phyloP scores from a whole-genome alignment of 2,888 invertebrate species.

The Phaedon cochleariae region DNA sequence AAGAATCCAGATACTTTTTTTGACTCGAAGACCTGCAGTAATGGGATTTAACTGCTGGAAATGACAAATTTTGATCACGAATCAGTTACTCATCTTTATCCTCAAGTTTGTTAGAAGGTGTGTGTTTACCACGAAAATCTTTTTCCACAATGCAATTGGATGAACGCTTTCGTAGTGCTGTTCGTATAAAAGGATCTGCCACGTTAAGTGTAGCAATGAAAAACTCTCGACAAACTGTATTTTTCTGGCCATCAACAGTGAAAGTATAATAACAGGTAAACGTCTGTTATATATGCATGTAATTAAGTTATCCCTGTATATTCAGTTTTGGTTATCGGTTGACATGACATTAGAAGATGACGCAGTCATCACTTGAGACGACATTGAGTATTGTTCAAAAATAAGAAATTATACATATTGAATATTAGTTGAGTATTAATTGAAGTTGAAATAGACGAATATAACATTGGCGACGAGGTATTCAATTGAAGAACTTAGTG shows the following conservation, averaged over 20 bases:
- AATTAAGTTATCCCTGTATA: too few relatives aligned
- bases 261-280: neutral
- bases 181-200: constrained; percentile 37
- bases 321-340: too few relatives aligned
- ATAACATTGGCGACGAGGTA: too few relatives aligned
- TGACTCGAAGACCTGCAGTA: neutral
- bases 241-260: constrained; percentile 9
- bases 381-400: too few relatives aligned
- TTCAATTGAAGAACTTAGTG: too few relatives aligned
- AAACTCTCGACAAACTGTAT: constrained; percentile 30
- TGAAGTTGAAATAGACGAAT: too few relatives aligned
- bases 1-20: neutral
- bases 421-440: too few relatives aligned
- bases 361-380: too few relatives aligned
- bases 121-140: constrained; percentile 36
- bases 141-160: constrained; percentile 29
- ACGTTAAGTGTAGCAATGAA: constrained; percentile 35
- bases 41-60: constrained; percentile 6
- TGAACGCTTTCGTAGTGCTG: constrained; percentile 32
- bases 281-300: too few relatives aligned
- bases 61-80: constrained; percentile 13
- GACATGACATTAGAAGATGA: too few relatives aligned
- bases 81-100: neutral
- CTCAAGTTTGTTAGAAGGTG: constrained; percentile 8
- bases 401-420: too few relatives aligned